These are phyloP conservation scores for Gorsachius goisagi DNA, from an alignment of 2,113 vertebrate genomes.

Conservation along the genomic window DNA sequence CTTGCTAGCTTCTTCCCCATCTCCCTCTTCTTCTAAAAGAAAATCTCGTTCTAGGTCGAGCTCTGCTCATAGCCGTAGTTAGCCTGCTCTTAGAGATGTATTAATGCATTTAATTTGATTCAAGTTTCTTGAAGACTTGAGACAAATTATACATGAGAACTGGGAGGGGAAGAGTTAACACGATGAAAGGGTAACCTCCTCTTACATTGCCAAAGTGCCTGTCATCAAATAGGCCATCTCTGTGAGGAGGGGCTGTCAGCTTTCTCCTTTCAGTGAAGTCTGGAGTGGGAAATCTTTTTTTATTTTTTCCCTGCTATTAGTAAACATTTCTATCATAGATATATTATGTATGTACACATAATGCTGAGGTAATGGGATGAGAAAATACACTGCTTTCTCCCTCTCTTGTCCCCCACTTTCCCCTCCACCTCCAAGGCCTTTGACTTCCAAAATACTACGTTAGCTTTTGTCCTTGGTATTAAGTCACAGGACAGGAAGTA, in stretches of 20 bases:
- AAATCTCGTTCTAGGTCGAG: conserved; percentile 74
- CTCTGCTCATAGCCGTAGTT: conserved; percentile 74
- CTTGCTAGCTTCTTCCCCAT: conserved; percentile 66
- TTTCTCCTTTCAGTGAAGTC: conserved; percentile 66
- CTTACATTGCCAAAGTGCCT: conserved; percentile 70
- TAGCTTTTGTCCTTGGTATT: conserved; percentile 65
- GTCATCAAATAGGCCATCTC: conserved; percentile 68
- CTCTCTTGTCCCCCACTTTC: conserved; percentile 12
- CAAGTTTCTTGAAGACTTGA: conserved; percentile 68
- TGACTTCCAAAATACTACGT: conserved; percentile 63
- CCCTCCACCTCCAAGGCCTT: conserved; percentile 61
- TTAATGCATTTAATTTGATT: conserved; percentile 58
- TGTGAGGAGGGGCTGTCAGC: conserved; percentile 57
- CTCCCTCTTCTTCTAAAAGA: conserved; percentile 70
- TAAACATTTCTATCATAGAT: conserved; percentile 67
- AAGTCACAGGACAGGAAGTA: conserved; percentile 43
- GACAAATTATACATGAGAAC: conserved; percentile 44
- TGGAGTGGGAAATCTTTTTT: conserved; percentile 62
- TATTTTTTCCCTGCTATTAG: conserved; percentile 54
- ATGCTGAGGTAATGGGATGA: conserved; percentile 64
- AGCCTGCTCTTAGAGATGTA: conserved; percentile 53
- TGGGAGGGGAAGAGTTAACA: conserved; percentile 58
- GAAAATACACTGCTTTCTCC: conserved; percentile 59
- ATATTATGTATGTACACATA: conserved; percentile 61
- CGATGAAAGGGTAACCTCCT: conserved; percentile 61